Evolutionary conservation across 2,888 invertebrate genomes (phyloP).

Genomic region (Pherbina coryleti): DNA sequence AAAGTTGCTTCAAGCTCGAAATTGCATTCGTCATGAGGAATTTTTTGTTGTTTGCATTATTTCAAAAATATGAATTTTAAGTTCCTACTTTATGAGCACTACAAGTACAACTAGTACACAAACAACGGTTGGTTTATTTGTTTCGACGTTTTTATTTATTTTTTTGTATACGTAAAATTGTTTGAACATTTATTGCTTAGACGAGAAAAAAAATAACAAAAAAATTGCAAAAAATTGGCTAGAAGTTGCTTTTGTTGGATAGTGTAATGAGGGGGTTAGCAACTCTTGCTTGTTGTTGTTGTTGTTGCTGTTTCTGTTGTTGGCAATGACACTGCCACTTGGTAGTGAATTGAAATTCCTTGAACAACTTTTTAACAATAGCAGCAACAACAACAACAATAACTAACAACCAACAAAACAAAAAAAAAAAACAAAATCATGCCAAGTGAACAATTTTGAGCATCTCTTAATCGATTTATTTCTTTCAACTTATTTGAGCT

Average conservation of each 20-base stretch:
- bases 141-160: not conserved
- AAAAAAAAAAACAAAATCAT: not conserved
- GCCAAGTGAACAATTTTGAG: too few species aligned
- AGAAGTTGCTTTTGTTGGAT: too few species aligned
- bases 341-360: constrained; percentile 24
- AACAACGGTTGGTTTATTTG: not conserved
- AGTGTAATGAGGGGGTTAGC: not conserved
- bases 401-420: not conserved
- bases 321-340: constrained; percentile 37
- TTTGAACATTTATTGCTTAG: too few species aligned
- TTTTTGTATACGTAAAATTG: not conserved
- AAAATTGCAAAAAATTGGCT: not conserved
- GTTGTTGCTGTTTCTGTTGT: constrained; percentile 4
- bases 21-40: constrained; percentile 31
- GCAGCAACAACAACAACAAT: not conserved
- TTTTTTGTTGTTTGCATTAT: constrained; percentile 13
- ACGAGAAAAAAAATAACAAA: not conserved
- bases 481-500: constrained; percentile 1
- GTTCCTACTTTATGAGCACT: not conserved
- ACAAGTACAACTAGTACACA: too few species aligned
- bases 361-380: not conserved
- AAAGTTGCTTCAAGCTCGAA: constrained; percentile 16
- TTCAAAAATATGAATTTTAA: constrained; percentile 6
- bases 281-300: not conserved
- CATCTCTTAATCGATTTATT: too few species aligned